These are phyloP conservation scores for Agrenia bidenticulata DNA, from an alignment of 2,888 invertebrate genomes.

Conservation along the genomic window DNA sequence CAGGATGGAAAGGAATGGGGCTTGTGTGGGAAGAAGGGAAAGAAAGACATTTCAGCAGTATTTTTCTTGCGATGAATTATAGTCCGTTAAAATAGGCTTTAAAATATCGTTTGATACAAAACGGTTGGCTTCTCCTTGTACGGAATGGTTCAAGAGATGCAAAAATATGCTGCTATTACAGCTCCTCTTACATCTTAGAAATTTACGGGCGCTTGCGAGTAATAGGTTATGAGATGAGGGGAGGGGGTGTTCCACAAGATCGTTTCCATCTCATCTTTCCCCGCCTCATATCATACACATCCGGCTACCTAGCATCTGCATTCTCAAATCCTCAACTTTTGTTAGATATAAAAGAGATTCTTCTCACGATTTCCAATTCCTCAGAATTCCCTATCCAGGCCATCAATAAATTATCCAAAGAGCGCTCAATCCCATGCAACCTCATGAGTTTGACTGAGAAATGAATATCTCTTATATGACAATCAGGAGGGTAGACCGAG, in stretches of 20 bases:
- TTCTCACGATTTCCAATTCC: conserved; percentile 2
- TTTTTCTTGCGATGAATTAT: conserved; percentile 16
- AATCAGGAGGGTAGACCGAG: not conserved
- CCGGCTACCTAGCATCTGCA: not conserved
- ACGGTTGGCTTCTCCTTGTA: conserved; percentile 14
- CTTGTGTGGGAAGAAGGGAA: not conserved
- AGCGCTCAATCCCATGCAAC: conserved; percentile 2
- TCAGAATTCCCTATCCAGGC: not conserved
- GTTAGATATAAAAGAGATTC: too few species aligned
- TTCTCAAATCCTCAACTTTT: not conserved
- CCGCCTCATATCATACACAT: not conserved
- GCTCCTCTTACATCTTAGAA: not conserved
- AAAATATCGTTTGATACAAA: conserved; percentile 21
- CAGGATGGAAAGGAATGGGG: too few species aligned
- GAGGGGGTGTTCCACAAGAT: not conserved
- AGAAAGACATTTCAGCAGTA: conserved; percentile 9
- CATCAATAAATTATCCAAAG: conserved; percentile 5
- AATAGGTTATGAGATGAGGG: not conserved
- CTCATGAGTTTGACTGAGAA: too few species aligned
- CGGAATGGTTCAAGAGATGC: conserved; percentile 5
- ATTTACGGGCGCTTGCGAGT: not conserved
- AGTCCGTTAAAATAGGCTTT: conserved; percentile 19
- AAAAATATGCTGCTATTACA: conserved; percentile 21
- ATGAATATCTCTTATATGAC: not conserved
- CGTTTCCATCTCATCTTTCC: conserved; percentile 11